Percentiles rank a stretch among this genome's conserved stretches.
These are phyloP conservation scores for Dicerorhinus sumatrensis DNA, from an alignment of 2,113 vertebrate genomes.

Conservation along the genomic window DNA sequence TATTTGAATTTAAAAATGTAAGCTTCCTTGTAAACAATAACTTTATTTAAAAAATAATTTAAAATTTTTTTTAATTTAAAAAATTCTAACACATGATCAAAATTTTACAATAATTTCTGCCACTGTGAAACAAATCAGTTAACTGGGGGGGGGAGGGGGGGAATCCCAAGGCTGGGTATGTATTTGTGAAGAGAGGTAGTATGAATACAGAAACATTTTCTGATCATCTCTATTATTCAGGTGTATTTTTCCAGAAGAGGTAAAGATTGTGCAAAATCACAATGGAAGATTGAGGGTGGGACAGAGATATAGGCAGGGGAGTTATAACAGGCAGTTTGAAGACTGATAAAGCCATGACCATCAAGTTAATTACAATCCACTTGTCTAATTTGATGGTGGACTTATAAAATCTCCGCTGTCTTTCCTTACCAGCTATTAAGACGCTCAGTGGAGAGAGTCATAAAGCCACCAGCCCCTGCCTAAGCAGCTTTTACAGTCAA, in stretches of 20 bases:
- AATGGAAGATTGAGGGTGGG: neutral
- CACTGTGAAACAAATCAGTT: neutral
- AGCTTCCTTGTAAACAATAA: neutral
- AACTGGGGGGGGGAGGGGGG: neutral
- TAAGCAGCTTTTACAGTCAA: neutral
- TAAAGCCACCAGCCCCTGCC: neutral
- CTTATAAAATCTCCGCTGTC: neutral
- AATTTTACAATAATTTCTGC: neutral
- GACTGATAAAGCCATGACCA: neutral
- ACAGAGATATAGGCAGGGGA: neutral
- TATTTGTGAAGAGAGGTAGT: neutral
- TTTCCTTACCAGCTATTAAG: neutral
- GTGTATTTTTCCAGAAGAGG: neutral
- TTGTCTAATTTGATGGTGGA: neutral
- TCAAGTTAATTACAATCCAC: neutral
- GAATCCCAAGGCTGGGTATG: neutral
- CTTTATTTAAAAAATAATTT: neutral
- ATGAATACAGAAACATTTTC: neutral
- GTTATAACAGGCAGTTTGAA: neutral
- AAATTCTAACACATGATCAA: neutral
- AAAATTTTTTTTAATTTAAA: neutral
- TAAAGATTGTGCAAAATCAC: neutral
- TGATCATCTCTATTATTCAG: neutral
- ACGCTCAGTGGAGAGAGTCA: neutral
- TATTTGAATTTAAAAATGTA: neutral